Conservation (phyloP, 2,113 vertebrate species). For the Hippocampus mohnikei region DNA sequence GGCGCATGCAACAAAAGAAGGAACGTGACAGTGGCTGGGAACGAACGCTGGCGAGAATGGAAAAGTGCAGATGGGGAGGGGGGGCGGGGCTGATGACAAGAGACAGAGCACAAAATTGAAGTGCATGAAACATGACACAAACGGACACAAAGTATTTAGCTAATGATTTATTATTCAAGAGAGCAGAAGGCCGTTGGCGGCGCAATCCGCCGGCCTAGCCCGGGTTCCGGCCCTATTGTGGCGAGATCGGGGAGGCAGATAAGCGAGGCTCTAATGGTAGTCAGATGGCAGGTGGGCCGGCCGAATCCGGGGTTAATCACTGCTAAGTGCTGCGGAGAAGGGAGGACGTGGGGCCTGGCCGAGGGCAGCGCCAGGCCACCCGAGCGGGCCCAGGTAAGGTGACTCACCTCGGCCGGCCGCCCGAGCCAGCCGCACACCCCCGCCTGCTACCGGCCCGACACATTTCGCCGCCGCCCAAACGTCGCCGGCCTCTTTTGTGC, state of each 20-base stretch:
- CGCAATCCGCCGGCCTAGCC: constrained; percentile 56
- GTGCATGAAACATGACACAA: constrained; percentile 80
- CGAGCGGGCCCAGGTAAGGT: constrained; percentile 65
- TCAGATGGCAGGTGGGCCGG: constrained; percentile 78
- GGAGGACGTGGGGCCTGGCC: constrained; percentile 66
- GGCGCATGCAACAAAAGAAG: background rate
- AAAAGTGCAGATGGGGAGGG: background rate
- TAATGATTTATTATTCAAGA: constrained; percentile 81
- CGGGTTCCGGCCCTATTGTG: constrained; percentile 67
- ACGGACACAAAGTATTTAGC: constrained; percentile 80
- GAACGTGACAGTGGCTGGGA: constrained; percentile 21
- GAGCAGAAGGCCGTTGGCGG: constrained; percentile 58
- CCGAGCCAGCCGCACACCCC: constrained; percentile 53
- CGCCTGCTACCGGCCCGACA: background rate
- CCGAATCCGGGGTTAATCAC: constrained; percentile 75
- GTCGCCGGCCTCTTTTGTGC: constrained; percentile 59
- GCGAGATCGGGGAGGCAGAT: constrained; percentile 72
- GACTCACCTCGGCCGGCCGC: constrained; percentile 49
- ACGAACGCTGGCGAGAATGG: constrained; percentile 31
- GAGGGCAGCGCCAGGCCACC: constrained; percentile 57
- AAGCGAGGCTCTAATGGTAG: constrained; percentile 74
- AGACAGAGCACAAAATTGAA: constrained; percentile 73
- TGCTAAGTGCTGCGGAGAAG: constrained; percentile 78
- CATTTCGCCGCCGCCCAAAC: constrained; percentile 48
- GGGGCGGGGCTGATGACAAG: constrained; percentile 33